Evolutionary conservation across 2,888 invertebrate species (phyloP).

Genomic region (Troilus luridus): DNA sequence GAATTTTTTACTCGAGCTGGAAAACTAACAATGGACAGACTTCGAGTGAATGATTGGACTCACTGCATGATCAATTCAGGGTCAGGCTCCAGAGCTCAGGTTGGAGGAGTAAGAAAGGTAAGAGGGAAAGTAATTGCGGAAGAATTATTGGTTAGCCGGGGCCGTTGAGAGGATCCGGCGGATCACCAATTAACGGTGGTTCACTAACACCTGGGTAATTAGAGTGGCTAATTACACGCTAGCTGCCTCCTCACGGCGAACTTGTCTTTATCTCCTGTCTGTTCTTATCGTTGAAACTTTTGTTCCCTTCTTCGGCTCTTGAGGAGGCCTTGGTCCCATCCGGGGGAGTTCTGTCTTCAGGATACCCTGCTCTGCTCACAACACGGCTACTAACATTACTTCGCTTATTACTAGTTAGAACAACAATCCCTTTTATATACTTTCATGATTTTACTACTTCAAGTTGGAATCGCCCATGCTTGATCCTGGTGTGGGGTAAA

Average conservation of each 20-base stretch:
- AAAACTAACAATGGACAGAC: not conserved
- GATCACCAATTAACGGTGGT: not conserved
- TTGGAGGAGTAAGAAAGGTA: not conserved
- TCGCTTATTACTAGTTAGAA: too few species aligned
- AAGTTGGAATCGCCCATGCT: not conserved
- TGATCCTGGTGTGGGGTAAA: too few species aligned
- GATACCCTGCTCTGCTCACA: not conserved
- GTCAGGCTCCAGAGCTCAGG: not conserved
- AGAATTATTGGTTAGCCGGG: not conserved
- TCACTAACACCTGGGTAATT: not conserved
- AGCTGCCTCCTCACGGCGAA: not conserved
- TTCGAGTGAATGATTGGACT: not conserved
- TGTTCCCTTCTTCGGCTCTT: not conserved
- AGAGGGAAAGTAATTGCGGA: not conserved
- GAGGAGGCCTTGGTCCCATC: not conserved
- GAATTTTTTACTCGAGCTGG: not conserved
- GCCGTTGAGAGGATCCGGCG: not conserved
- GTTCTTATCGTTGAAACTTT: not conserved
- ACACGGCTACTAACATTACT: not conserved
- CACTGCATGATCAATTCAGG: not conserved
- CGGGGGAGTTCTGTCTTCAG: not conserved
- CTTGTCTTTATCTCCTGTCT: not conserved
- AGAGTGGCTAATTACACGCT: conserved; percentile 3
- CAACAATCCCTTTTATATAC: too few species aligned
- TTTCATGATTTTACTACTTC: not conserved